Evolutionary conservation across 1,140 invertebrate species (phyloP).

Genomic region (Phymastichus coffea): DNA sequence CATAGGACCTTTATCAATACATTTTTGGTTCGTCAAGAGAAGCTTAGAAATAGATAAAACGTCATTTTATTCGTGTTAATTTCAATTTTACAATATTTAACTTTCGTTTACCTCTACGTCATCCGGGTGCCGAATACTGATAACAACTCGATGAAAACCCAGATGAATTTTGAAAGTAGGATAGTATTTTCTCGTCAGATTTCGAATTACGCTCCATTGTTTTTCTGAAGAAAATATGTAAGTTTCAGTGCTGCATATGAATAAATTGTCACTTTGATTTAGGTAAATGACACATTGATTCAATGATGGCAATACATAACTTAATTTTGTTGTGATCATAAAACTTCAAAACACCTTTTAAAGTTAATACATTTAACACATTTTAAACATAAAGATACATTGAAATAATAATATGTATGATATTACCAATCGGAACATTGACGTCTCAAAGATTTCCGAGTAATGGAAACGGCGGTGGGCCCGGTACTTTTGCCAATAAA

Average conservation of each 20-base stretch:
- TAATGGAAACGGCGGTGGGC: not conserved
- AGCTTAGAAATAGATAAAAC: not conserved
- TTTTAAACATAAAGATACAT: not conserved
- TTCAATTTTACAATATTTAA: not conserved
- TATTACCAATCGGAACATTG: slow-evolving; percentile 6
- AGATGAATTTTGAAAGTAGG: not conserved
- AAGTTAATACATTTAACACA: not conserved
- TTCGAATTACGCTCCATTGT: not conserved
- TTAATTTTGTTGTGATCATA: too few relatives aligned
- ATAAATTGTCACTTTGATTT: too few relatives aligned
- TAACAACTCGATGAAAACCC: not conserved
- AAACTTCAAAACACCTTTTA: not conserved
- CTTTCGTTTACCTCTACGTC: not conserved
- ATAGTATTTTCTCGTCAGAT: not conserved
- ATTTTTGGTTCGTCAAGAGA: not conserved
- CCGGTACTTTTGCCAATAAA: not conserved
- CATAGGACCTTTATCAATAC: not conserved
- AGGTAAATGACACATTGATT: too few relatives aligned
- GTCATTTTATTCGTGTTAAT: too few relatives aligned
- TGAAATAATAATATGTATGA: not conserved
- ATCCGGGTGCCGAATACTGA: not conserved
- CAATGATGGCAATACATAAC: too few relatives aligned
- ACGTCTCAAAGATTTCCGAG: not conserved
- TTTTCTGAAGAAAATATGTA: not conserved
- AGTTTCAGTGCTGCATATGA: too few relatives aligned